A percentile compares a stretch with the other conserved stretches of the same genome.
Conservation (phyloP, 2,113 vertebrate genomes). For the Orthonyx spaldingii region DNA sequence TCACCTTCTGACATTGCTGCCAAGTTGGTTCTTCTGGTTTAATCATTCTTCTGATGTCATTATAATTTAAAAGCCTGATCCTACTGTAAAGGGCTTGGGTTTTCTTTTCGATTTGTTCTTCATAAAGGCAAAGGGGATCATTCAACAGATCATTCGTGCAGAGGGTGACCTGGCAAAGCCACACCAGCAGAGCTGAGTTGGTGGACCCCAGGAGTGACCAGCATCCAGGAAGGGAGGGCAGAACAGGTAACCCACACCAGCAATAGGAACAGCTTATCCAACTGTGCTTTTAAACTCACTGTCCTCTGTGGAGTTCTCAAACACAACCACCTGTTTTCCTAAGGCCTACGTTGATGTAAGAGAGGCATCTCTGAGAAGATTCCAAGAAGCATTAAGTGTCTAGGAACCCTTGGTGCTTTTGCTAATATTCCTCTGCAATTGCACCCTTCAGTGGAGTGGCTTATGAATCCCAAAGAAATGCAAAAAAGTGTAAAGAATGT, state of each 20-base stretch:
- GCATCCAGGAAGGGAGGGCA: background rate
- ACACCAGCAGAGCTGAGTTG: background rate
- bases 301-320: background rate
- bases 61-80: background rate
- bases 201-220: background rate
- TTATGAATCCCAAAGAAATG: background rate
- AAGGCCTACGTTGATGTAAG: background rate
- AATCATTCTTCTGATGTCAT: background rate
- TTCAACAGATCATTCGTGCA: background rate
- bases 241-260: background rate
- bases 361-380: background rate
- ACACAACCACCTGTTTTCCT: background rate
- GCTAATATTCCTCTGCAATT: background rate
- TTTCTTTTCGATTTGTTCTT: background rate
- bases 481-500: background rate
- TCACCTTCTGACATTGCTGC: background rate
- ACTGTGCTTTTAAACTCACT: background rate
- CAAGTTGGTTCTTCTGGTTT: background rate
- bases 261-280: background rate
- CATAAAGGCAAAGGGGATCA: background rate
- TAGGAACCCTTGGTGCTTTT: background rate
- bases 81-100: background rate
- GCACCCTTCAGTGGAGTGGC: background rate
- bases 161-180: background rate
- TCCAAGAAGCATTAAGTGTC: background rate